phyloP scores from a whole-genome alignment of 2,113 vertebrate genomes.

The Pseudopodoces humilis region DNA sequence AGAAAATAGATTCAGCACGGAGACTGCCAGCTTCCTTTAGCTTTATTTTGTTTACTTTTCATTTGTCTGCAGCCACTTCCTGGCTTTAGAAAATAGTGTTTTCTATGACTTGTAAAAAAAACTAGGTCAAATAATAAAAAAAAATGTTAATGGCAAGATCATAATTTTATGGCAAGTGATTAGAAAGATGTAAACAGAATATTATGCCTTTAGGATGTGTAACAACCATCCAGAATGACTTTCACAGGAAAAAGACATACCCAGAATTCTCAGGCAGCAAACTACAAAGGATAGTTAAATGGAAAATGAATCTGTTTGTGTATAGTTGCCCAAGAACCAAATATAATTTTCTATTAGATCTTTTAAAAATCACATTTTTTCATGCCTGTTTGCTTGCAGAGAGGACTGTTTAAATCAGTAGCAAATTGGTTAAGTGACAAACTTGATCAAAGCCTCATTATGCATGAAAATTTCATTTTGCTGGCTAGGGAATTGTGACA shows the following conservation, averaged over 20 bases:
- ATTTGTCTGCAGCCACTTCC: slow-evolving; percentile 23
- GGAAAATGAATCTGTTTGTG: neutral
- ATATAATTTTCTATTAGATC: slow-evolving; percentile 38
- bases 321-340: neutral
- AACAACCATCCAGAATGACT: neutral
- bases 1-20: neutral
- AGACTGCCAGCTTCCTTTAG: slow-evolving; percentile 13
- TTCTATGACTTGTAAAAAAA: slow-evolving; percentile 23
- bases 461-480: slow-evolving; percentile 46
- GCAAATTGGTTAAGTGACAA: slow-evolving; percentile 15
- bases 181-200: neutral
- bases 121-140: slow-evolving; percentile 27
- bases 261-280: slow-evolving; percentile 19
- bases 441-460: slow-evolving; percentile 43
- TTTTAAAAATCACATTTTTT: neutral
- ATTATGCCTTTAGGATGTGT: neutral
- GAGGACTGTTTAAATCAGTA: slow-evolving; percentile 31
- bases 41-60: slow-evolving; percentile 50
- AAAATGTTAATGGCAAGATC: slow-evolving; percentile 17
- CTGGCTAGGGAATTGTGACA: neutral
- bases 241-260: neutral
- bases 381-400: neutral
- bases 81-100: slow-evolving; percentile 16
- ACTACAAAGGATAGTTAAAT: slow-evolving; percentile 17
- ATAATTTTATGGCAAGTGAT: slow-evolving; percentile 12